Percentiles rank a stretch among this genome's conserved stretches.
Evolutionary conservation across 2,797 vertebrate species (phyloP).

Genomic region (Emys orbicularis): DNA sequence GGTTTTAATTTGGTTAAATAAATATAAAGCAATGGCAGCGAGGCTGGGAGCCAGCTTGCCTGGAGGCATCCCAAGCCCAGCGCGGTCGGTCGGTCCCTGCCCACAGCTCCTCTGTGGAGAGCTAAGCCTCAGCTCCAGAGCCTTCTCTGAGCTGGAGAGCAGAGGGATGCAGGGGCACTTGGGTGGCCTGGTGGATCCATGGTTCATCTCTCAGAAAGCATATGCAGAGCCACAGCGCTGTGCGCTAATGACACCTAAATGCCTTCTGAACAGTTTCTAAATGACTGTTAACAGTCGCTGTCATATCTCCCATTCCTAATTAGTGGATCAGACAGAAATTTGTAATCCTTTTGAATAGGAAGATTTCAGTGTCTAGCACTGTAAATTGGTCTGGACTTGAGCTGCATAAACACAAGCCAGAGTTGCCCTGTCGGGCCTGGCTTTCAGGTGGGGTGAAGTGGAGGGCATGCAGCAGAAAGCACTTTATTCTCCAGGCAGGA

Average conservation of each 20-base stretch:
- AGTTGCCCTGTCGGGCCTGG: background rate
- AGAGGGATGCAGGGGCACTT: background rate
- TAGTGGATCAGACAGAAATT: constrained; percentile 76
- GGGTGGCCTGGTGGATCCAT: background rate
- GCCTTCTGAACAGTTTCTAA: constrained; percentile 63
- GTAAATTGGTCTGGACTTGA: constrained; percentile 18
- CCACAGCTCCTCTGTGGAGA: background rate
- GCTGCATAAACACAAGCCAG: background rate
- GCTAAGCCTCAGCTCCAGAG: background rate
- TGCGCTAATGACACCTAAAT: background rate
- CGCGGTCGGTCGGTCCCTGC: background rate
- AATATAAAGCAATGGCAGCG: constrained; percentile 43
- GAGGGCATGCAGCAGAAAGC: background rate
- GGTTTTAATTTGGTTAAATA: constrained; percentile 71
- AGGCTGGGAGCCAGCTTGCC: constrained; percentile 50
- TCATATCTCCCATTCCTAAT: constrained; percentile 69
- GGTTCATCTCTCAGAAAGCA: background rate
- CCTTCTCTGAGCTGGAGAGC: background rate
- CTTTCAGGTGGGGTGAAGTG: background rate
- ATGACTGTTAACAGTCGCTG: constrained; percentile 70
- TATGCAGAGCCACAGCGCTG: background rate
- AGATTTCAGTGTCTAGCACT: constrained; percentile 49
- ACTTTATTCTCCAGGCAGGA: background rate
- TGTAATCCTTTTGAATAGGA: constrained; percentile 64
- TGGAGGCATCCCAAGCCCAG: background rate